These are phyloP conservation scores for Diceros bicornis DNA, from an alignment of 2,797 vertebrate species.

Conservation along the genomic window DNA sequence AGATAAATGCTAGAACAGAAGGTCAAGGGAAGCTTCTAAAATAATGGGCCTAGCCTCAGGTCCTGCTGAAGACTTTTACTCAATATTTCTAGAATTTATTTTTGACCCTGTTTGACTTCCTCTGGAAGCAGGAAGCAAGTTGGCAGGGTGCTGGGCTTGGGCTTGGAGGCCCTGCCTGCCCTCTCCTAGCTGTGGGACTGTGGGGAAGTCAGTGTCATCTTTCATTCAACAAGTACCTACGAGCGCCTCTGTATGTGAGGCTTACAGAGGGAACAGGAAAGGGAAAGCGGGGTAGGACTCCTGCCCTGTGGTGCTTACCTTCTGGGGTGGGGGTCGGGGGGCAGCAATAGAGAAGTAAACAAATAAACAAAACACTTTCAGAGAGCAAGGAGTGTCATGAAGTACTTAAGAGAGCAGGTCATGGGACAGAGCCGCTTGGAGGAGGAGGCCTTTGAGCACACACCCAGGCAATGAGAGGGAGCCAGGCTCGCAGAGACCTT, in stretches of 20 bases:
- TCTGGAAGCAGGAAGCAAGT: neutral
- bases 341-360: neutral
- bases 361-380: neutral
- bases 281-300: neutral
- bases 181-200: fast-evolving
- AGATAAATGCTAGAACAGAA: neutral
- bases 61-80: neutral
- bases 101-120: neutral
- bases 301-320: neutral
- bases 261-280: neutral
- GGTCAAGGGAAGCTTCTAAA: neutral
- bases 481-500: too few relatives aligned
- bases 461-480: fast-evolving
- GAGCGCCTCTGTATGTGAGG: neutral
- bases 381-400: neutral
- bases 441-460: neutral
- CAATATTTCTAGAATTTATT: neutral
- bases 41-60: fast-evolving
- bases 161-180: neutral
- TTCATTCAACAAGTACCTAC: neutral
- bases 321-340: neutral
- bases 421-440: fast-evolving
- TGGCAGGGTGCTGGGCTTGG: neutral
- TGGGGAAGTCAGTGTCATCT: neutral
- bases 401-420: neutral